Evolutionary conservation across 1,140 invertebrate species (phyloP).

Genomic region (Megathymus violae): DNA sequence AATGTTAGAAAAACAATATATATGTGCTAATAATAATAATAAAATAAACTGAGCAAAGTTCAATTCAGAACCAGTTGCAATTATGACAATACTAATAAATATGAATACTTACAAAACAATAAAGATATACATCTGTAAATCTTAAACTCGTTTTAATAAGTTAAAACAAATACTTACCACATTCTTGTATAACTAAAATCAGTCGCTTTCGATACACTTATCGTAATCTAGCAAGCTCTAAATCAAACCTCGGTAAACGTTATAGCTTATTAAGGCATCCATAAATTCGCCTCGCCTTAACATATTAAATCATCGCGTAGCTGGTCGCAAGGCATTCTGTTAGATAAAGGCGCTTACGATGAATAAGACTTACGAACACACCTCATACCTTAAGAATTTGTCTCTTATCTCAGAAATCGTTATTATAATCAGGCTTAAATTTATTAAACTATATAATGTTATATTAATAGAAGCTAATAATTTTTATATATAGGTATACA

Average conservation of each 20-base stretch:
- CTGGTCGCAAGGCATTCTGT: constrained; percentile 22
- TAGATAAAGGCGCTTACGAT: constrained; percentile 25
- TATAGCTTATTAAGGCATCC: constrained; percentile 30
- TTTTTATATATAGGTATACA: too few species aligned
- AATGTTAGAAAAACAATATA: too few species aligned
- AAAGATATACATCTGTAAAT: too few species aligned
- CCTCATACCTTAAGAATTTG: background rate
- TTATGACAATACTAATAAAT: too few species aligned
- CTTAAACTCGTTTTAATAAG: too few species aligned
- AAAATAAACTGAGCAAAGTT: too few species aligned
- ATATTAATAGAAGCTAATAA: background rate
- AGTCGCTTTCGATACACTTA: constrained; percentile 22
- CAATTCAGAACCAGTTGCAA: too few species aligned
- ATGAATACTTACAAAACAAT: too few species aligned
- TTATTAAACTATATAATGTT: too few species aligned
- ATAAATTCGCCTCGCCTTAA: constrained; percentile 33
- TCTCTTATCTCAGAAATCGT: background rate
- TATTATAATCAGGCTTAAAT: background rate
- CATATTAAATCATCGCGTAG: constrained; percentile 31
- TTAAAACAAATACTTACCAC: too few species aligned
- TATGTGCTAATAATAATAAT: too few species aligned
- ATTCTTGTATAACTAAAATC: constrained; percentile 13
- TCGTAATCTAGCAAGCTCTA: constrained; percentile 28
- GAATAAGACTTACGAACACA: constrained; percentile 9
- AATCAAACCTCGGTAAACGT: constrained; percentile 30